Evolutionary conservation across 1,140 invertebrate genomes (phyloP).

Genomic region (Propsilocerus akamusi): DNA sequence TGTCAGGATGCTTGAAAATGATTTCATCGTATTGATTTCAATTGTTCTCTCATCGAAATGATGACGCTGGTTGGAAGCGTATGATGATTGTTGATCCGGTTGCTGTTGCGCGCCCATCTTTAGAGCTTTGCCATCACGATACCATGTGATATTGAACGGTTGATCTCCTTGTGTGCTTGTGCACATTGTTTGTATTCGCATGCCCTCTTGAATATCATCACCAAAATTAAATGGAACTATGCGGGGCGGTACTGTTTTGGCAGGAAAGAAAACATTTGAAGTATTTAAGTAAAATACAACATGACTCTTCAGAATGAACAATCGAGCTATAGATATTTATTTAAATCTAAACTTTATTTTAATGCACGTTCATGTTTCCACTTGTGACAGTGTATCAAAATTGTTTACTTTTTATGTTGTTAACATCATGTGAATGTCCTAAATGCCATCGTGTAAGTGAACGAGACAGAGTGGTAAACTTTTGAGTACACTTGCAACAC

Average conservation of each 20-base stretch:
- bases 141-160: conserved; percentile 52
- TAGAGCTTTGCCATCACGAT: conserved; percentile 29
- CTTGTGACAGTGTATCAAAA: too few relatives aligned
- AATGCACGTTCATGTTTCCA: too few relatives aligned
- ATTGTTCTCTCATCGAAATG: conserved; percentile 9
- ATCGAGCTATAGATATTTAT: too few relatives aligned
- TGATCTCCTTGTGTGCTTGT: conserved; percentile 55
- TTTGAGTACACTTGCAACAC: too few relatives aligned
- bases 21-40: conserved; percentile 11
- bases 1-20: conserved; percentile 35
- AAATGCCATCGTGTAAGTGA: too few relatives aligned
- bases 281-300: conserved; percentile 13
- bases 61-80: conserved; percentile 27
- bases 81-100: conserved; percentile 18
- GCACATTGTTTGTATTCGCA: conserved; percentile 57
- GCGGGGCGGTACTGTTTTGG: conserved; percentile 37
- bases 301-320: too few relatives aligned
- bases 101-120: conserved; percentile 7
- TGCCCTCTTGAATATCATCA: conserved; percentile 46
- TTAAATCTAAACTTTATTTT: too few relatives aligned
- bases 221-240: conserved; percentile 42
- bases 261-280: conserved; percentile 11
- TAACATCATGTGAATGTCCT: too few relatives aligned
- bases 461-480: too few relatives aligned
- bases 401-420: too few relatives aligned